Evolutionary conservation across 2,113 vertebrate genomes (phyloP), one percentile per base, ranked within the genome.

Genomic region (Gallinago undulata): DNA sequence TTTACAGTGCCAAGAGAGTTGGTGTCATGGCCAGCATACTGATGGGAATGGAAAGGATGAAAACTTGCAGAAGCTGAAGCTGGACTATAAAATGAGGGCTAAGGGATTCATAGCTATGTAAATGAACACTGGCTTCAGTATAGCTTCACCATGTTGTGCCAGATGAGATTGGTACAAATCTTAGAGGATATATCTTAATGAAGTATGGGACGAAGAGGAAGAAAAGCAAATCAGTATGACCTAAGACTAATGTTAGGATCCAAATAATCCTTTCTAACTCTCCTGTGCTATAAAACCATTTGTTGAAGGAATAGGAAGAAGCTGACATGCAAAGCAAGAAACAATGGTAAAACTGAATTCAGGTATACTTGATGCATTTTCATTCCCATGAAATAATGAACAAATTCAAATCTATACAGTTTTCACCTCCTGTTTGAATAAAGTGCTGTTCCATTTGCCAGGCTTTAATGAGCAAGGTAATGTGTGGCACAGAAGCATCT

Each of bases 191-290:
- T 68, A 63, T 23, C 28, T 78, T 85, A 76, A 55, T 63, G 78
- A 59, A 86, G 60, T 35, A n/a, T 13, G 9, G 8, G 11, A 60
- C 0, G 0, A 3, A 13, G 24, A 79, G 8, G 14, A 7, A 2
- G 22, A 59, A 13, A 68, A 11, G 24, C 7, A 62, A 79, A 91
- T 45, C 4, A 53, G 21, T 31, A 25, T 27, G 27, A 10, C 14
- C 19, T 18, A 50, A 64, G 27, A 23, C 7, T 72, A 25, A 51
- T 51, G 6, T 11, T 73, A 68, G 35, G 80, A 60, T 59, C 51
- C 47, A 31, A 83, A 7, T 45, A 57, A 28, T 22, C 85, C 9
- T 83, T 68, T 28, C 31, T 23, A 39, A 7, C 56, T 89, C 17
- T 89, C 8, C 6, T 57, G 27, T 41, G 19, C 24, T 81, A n/a